These are phyloP conservation scores for Dastarcus helophoroides DNA, from an alignment of 2,888 invertebrate genomes.

Conservation along the genomic window DNA sequence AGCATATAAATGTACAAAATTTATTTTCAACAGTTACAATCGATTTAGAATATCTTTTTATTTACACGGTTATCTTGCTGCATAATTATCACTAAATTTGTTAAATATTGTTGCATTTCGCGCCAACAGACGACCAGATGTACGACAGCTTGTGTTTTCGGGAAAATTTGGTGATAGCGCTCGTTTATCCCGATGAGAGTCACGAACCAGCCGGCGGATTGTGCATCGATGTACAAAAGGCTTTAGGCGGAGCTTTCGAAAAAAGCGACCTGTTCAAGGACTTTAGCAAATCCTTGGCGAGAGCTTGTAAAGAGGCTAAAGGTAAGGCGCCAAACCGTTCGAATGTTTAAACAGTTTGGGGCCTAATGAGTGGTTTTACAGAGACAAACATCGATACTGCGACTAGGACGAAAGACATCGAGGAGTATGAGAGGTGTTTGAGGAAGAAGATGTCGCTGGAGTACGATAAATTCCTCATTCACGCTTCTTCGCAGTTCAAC, in stretches of 20 bases:
- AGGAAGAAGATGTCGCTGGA: slow-evolving; percentile 29
- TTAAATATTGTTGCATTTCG: too few relatives aligned
- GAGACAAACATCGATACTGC: background rate
- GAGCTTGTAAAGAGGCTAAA: slow-evolving; percentile 16
- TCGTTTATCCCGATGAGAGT: slow-evolving; percentile 30
- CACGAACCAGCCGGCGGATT: slow-evolving; percentile 30
- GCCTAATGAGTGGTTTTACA: background rate
- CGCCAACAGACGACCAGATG: slow-evolving; percentile 41
- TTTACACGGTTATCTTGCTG: too few relatives aligned
- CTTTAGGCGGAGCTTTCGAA: slow-evolving; percentile 25
- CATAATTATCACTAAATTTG: too few relatives aligned
- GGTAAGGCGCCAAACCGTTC: slow-evolving; percentile 5
- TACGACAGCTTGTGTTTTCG: slow-evolving; percentile 43
- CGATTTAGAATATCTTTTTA: too few relatives aligned
- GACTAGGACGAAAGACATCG: slow-evolving; percentile 18
- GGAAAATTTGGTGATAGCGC: slow-evolving; percentile 45
- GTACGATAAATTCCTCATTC: slow-evolving; percentile 45
- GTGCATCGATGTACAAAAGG: slow-evolving; percentile 40
- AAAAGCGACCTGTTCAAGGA: slow-evolving; percentile 12
- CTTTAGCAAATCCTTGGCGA: slow-evolving; percentile 12
- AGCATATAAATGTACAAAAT: too few relatives aligned
- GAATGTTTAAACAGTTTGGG: too few relatives aligned
- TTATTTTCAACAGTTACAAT: too few relatives aligned
- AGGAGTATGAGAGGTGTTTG: slow-evolving; percentile 21
- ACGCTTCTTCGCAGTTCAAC: slow-evolving; percentile 48